Evolutionary conservation across 92 coral and sea anemone genomes (phyloP).

Genomic region (Heliopora coerulea): DNA sequence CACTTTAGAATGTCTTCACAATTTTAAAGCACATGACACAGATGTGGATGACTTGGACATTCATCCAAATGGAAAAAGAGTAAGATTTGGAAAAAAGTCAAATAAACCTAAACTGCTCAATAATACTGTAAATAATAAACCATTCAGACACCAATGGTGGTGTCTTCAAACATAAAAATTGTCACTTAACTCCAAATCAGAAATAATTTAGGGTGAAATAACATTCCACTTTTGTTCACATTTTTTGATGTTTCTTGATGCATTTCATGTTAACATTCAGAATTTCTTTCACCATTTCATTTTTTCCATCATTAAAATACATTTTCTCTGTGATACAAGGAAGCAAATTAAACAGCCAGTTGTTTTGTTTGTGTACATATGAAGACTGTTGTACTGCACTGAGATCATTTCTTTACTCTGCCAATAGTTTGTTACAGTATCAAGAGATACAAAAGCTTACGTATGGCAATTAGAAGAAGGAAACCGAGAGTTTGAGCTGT

Average conservation of each 20-base stretch:
- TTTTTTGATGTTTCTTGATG: too few relatives aligned
- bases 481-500: constrained; percentile 86
- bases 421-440: constrained; percentile 91
- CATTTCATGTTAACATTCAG: too few relatives aligned
- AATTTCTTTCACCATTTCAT: too few relatives aligned
- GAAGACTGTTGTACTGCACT: too few relatives aligned
- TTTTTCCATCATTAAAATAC: too few relatives aligned
- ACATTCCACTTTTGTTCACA: too few relatives aligned
- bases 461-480: constrained; percentile 95
- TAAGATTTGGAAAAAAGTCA: constrained; percentile 48
- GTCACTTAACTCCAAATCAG: background rate
- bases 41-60: constrained; percentile 97
- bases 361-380: too few relatives aligned
- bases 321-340: too few relatives aligned
- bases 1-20: constrained; percentile 83
- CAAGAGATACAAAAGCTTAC: constrained; percentile 95
- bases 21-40: constrained; percentile 81
- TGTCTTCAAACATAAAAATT: background rate
- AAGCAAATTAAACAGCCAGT: too few relatives aligned
- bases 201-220: too few relatives aligned
- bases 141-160: background rate
- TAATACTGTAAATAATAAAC: background rate
- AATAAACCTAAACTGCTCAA: too few relatives aligned
- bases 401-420: too few relatives aligned
- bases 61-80: constrained; percentile 88